These are phyloP conservation scores for Spinibarbus caldwelli DNA, from an alignment of 2,797 vertebrate genomes.

Conservation along the genomic window DNA sequence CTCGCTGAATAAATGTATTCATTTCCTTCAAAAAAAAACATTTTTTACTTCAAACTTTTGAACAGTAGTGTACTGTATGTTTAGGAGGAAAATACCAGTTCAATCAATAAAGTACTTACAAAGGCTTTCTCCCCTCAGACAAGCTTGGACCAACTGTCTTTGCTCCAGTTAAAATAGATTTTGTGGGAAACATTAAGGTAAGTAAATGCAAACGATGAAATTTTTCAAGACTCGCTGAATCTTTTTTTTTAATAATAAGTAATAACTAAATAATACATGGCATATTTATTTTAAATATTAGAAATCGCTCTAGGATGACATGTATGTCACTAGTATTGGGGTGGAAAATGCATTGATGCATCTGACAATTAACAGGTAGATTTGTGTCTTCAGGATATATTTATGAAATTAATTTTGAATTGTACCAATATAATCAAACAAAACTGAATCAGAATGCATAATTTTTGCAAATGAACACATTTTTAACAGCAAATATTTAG, in stretches of 20 bases:
- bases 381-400: no score
- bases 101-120: background rate
- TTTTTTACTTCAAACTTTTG: background rate
- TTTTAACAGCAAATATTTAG: background rate
- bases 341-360: background rate
- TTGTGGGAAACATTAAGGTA: conserved; percentile 99
- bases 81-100: background rate
- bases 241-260: no score
- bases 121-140: conserved; percentile 75
- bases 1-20: background rate
- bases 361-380: background rate
- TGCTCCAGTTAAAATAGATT: conserved; percentile 99
- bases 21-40: background rate
- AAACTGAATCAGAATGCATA: no score
- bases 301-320: background rate
- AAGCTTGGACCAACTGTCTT: conserved; percentile 96
- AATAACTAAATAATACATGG: no score
- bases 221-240: no score
- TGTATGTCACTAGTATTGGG: background rate
- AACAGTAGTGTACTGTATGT: background rate
- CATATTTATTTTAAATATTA: background rate
- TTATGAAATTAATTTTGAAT: no score
- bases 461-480: no score
- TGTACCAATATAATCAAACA: no score
- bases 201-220: conserved; percentile 49